Evolutionary conservation across 2,113 vertebrate species (phyloP).

Genomic region (Oncorhynchus nerka): DNA sequence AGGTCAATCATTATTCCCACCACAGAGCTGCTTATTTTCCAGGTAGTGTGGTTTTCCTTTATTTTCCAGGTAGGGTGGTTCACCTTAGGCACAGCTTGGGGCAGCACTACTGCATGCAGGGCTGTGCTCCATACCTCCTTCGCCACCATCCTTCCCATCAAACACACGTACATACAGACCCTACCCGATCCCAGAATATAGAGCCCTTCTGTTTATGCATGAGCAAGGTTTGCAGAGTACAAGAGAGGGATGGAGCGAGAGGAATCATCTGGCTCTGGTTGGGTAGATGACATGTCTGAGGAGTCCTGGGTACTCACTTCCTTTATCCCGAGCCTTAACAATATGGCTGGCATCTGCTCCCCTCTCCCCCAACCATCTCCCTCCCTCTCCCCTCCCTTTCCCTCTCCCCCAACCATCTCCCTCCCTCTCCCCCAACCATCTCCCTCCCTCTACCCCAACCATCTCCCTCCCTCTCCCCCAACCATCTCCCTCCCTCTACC

Average conservation of each 20-base stretch:
- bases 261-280: constrained; percentile 28
- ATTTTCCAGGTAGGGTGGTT: not conserved
- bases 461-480: no score
- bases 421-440: constrained; percentile 12
- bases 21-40: not conserved
- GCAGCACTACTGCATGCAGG: not conserved
- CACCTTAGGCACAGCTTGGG: constrained; percentile 6
- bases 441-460: constrained; percentile 5
- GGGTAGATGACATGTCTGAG: constrained; percentile 45
- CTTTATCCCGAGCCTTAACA: constrained; percentile 23
- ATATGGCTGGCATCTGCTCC: constrained; percentile 32
- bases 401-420: not conserved
- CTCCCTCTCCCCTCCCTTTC: not conserved
- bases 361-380: constrained; percentile 15
- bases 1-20: constrained; percentile 3
- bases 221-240: constrained; percentile 14
- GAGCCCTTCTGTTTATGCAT: constrained; percentile 12
- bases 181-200: not conserved
- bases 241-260: not conserved
- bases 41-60: not conserved
- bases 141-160: not conserved
- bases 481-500: not conserved
- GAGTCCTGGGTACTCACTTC: constrained; percentile 21
- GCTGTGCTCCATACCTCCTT: not conserved
- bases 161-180: not conserved